Evolutionary conservation across 35 echinoderm and acorn worm genomes (phyloP), one percentile per base, ranked within the genome.

Genomic region (Stichopus chloronotus): DNA sequence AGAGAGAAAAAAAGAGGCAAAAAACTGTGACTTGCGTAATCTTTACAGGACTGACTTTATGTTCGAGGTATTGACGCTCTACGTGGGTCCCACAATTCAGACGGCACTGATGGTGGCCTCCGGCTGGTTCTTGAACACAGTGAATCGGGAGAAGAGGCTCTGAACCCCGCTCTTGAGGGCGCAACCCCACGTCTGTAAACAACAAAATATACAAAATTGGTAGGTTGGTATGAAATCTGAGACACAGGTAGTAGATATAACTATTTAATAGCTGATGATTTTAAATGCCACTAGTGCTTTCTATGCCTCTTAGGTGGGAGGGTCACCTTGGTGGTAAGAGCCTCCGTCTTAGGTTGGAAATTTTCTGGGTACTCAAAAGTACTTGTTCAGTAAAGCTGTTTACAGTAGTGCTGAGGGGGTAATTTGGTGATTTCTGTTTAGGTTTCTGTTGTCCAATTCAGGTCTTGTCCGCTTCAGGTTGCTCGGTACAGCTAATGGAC

Each of bases 141-240:
- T 76, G 57, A 98, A 88, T 43, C 92, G 90, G 78, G 85, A 90
- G 77, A 98, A 98, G 78, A 98, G 84, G 85, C 81, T 92, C 80
- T 94, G 95, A 23, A 98, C 90, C 7, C 96, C 94, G 25, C 86
- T 96, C 82, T 95, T 97, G 58, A 97, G 78, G 55, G 96, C 96
- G 88, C 96, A 95, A 71, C 96, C 96, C 96, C 96, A 98, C 24
- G 92, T 92, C 96, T 98, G 96, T 52, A n/a, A 19, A 71, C 60
- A 88, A 91, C 14, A 91, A 23, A 84, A 81, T 6, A 94, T 7
- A 85, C 25, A 78, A 65, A 92, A 0, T 85, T 57, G 14, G 14
- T 17, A 54, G 65, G 13, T 6, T 17, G 17, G 61, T 65, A 43
- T 43, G 30, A 43, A 43, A 43, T 43, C 30, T 43, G 30, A 43